A percentile compares a stretch with the other conserved stretches of the same genome.
Evolutionary conservation across 2,113 vertebrate genomes (phyloP).

Genomic region (Cromileptes altivelis): DNA sequence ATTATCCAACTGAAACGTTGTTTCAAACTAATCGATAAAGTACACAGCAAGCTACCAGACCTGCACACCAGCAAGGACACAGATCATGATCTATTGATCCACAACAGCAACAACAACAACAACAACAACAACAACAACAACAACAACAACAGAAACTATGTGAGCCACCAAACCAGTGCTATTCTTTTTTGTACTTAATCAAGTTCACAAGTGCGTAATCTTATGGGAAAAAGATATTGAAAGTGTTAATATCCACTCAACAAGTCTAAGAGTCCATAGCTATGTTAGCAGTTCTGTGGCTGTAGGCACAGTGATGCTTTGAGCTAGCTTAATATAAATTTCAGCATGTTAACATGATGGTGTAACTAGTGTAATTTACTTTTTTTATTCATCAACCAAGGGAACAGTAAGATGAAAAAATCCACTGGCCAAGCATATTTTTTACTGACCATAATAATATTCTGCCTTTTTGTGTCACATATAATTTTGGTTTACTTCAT

Average conservation of each 20-base stretch:
- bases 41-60: background rate
- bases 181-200: background rate
- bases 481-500: no score
- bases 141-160: conserved; percentile 8
- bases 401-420: no score
- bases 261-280: background rate
- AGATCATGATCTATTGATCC: background rate
- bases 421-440: no score
- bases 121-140: conserved; percentile 1
- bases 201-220: background rate
- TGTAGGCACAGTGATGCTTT: background rate
- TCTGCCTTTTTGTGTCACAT: no score
- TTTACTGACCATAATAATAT: no score
- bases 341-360: background rate
- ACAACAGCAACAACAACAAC: conserved; percentile 4
- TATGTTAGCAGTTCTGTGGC: background rate
- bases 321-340: background rate
- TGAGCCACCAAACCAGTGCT: background rate
- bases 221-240: background rate
- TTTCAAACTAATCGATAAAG: conserved; percentile 20
- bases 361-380: background rate
- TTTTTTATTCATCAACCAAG: no score
- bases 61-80: conserved; percentile 13
- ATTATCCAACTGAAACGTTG: conserved; percentile 1
- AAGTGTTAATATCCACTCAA: background rate